These are phyloP conservation scores for Timandra comae DNA, from an alignment of 2,888 invertebrate genomes.

Conservation along the genomic window DNA sequence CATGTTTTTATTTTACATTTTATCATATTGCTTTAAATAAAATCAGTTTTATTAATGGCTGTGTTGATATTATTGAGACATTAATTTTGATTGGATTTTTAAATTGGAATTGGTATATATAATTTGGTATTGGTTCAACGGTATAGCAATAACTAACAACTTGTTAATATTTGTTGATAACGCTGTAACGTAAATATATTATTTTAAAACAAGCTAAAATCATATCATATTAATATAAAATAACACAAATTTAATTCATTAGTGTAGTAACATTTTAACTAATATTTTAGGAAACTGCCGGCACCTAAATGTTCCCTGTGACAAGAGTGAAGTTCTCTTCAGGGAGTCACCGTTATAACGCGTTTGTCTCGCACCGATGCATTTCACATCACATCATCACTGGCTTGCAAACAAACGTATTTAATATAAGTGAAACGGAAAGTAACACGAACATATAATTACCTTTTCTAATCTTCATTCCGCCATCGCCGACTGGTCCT, in stretches of 20 bases:
- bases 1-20: conserved; percentile 11
- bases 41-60: conserved; percentile 6
- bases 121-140: too few relatives aligned
- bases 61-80: conserved; percentile 1
- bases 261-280: conserved; percentile 39
- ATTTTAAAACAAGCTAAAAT: too few relatives aligned
- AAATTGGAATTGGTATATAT: too few relatives aligned
- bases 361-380: conserved; percentile 38
- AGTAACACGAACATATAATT: too few relatives aligned
- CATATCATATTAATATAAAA: too few relatives aligned
- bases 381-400: conserved; percentile 23
- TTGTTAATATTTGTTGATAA: too few relatives aligned
- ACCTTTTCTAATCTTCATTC: too few relatives aligned
- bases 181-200: too few relatives aligned
- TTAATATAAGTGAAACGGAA: too few relatives aligned
- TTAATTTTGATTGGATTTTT: conserved; percentile 7
- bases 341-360: conserved; percentile 37
- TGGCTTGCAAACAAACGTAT: neutral
- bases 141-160: too few relatives aligned
- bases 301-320: conserved; percentile 70
- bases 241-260: too few relatives aligned
- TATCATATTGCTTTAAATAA: conserved; percentile 7
- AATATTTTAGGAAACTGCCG: conserved; percentile 66
- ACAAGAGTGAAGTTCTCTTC: conserved; percentile 46
- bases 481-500: too few relatives aligned